Base-by-base conservation (phyloP, 64 coral and sea anemone genomes). In the Montipora sp. region DNA sequence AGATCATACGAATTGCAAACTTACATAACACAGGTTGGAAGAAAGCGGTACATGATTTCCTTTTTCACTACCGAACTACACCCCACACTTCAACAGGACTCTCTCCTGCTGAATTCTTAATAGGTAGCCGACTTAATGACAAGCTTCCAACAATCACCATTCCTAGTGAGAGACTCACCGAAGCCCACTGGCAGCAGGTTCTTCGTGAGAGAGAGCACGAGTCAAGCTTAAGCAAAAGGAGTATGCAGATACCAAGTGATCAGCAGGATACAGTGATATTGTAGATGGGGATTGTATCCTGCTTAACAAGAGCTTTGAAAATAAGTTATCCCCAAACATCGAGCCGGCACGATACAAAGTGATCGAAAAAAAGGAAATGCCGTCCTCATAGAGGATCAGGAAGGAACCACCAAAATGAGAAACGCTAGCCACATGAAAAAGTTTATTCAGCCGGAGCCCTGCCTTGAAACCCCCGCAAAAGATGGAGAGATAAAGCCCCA, bases 271-370 rank as follows among this genome's bases (percentile, higher is more conserved):
- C 8, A 84, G 80, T 75, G 79, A 84, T 10, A 73, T 61, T 72
- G 83, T 4, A 12, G 63, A 87, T 10, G 75, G 91, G 7, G 91
- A 87, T 57, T 58, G 59, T 27, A 80, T 84, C 45, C 48, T 77
- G 43, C 71, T 84, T 2, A 71, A 87, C 51, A 93, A 86, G 81
- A 77, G 10, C 60, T 9, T 23, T 12, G 80, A 73, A 14, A 92
- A 84, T 70, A 92, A 92, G 22, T 63, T 87, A 67, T 75, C 43
- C 50, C 73, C 91, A 20, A 80, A 65, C 47, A 87, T 79, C 57
- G 76, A 80, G 50, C 81, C 81, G 49, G 36, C 36, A 55, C 51
- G 6, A 55, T 55, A 55, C 51, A 55, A 55, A 55, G 51, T 55
- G 10, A 10, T 55, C 6, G 51, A 55, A 55, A 55, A 55, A 10